phyloP scores from a whole-genome alignment of 2,888 invertebrate species.

The Neuroscelio doddi region DNA sequence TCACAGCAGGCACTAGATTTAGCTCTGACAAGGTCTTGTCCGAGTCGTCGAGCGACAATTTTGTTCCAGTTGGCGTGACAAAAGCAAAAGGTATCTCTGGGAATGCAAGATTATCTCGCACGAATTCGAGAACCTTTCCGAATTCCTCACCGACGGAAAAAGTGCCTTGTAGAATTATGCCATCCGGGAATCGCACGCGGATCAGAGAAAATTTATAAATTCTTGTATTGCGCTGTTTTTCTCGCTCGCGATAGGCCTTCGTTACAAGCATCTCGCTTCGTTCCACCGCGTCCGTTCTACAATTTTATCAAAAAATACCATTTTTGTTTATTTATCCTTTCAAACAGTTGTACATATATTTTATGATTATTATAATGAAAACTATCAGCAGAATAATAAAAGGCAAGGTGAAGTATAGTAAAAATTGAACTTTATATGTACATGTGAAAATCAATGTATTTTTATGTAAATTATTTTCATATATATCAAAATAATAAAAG shows the following conservation, averaged over 20 bases:
- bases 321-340: no score
- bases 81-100: conserved; percentile 81
- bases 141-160: conserved; percentile 89
- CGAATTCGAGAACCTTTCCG: conserved; percentile 83
- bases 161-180: conserved; percentile 88
- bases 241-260: conserved; percentile 95
- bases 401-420: no score
- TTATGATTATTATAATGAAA: no score
- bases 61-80: conserved; percentile 80
- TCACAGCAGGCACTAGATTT: conserved; percentile 86
- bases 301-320: no score
- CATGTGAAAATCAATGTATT: no score
- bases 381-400: no score
- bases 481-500: no score
- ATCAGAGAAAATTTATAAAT: conserved; percentile 91
- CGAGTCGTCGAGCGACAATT: conserved; percentile 75
- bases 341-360: no score
- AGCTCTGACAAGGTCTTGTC: conserved; percentile 85
- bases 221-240: conserved; percentile 84
- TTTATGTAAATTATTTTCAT: no score
- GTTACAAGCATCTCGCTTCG: conserved; percentile 89
- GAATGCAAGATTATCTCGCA: conserved; percentile 83
- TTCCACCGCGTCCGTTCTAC: conserved; percentile 84
- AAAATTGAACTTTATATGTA: no score
- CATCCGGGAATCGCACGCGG: conserved; percentile 91